Base-by-base conservation (phyloP, 1,140 invertebrate species). In the Nasonia vitripennis region DNA sequence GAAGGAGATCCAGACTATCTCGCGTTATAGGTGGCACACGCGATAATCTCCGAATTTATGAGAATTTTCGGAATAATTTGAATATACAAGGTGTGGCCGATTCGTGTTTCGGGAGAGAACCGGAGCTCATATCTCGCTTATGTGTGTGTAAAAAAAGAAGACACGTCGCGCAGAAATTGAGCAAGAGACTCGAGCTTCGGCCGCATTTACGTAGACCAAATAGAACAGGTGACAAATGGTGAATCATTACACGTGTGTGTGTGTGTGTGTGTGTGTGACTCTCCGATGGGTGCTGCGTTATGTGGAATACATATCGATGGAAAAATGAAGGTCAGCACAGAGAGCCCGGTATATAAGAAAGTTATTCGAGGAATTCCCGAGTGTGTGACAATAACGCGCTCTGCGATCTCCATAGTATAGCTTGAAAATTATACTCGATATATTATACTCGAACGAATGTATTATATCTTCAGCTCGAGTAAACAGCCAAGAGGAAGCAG, bases 1-100 rank as follows among this genome's bases (percentile, higher is more conserved):
- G 12, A 79, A 78, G 27, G 34, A 62, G 48, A 55, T 17, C 34
- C 37, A 78, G 55, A 83, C 27, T 27, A 27, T 27, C 55, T 78
- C 27, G 73, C 78, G 73, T 80, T 85, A 45, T 45, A 85, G 78
- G 68, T 85, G 23, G 83, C 55, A 62, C 27, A 67, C 27, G 27
- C 45, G 77, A 79, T 80, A 84, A 84, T 84, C 83, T 80, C 5
- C 10, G 51, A 85, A 85, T 85, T 85, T 85, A 85, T 80, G 83
- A 80, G 78, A 80, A 85, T 85, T 85, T 85, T 85, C 70, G 70
- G 78, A 80, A 85, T 85, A 74, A 80, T 85, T 85, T 80, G 20
- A 62, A 85, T 67, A 85, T 85, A 62, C 41, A 85, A 85, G 83
- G 83, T 85, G 83, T 80, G 83, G 77, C 70, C 31, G 55, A 37